A percentile compares a stretch with the other conserved stretches of the same genome.
phyloP scores from a whole-genome alignment of 2,113 vertebrate species.

The Protobothrops mucrosquamatus region DNA sequence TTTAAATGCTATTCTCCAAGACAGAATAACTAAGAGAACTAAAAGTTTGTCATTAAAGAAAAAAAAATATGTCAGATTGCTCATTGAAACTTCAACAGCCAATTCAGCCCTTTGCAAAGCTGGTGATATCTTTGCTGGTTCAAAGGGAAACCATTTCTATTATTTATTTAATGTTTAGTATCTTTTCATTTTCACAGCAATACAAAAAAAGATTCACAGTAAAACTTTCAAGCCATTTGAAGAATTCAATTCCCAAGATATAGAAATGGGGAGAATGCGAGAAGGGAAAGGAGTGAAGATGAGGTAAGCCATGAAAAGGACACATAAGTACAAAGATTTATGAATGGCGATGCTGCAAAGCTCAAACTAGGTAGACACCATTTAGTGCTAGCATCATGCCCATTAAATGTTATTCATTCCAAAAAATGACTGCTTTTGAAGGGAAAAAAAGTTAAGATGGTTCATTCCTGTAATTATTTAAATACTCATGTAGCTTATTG shows the following conservation, averaged over 20 bases:
- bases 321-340: neutral
- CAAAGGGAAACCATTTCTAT: neutral
- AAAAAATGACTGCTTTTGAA: slow-evolving; percentile 35
- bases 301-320: neutral
- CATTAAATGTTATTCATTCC: slow-evolving; percentile 8
- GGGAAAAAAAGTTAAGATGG: slow-evolving; percentile 46
- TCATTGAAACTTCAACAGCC: slow-evolving; percentile 20
- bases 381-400: neutral
- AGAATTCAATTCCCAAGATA: neutral
- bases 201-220: neutral
- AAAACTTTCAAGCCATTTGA: neutral
- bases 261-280: neutral
- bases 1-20: slow-evolving; percentile 18
- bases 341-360: neutral
- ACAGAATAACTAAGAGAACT: slow-evolving; percentile 13
- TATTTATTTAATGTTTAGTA: slow-evolving; percentile 4
- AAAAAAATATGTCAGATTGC: slow-evolving; percentile 39
- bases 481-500: slow-evolving; percentile 58
- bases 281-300: neutral
- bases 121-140: slow-evolving; percentile 8
- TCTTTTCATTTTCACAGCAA: neutral
- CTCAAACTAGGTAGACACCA: neutral
- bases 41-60: slow-evolving; percentile 19
- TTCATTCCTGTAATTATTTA: slow-evolving; percentile 56
- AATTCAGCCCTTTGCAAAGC: slow-evolving; percentile 39